Evolutionary conservation across 2,797 vertebrate genomes (phyloP).

Genomic region (Staurois parvus): DNA sequence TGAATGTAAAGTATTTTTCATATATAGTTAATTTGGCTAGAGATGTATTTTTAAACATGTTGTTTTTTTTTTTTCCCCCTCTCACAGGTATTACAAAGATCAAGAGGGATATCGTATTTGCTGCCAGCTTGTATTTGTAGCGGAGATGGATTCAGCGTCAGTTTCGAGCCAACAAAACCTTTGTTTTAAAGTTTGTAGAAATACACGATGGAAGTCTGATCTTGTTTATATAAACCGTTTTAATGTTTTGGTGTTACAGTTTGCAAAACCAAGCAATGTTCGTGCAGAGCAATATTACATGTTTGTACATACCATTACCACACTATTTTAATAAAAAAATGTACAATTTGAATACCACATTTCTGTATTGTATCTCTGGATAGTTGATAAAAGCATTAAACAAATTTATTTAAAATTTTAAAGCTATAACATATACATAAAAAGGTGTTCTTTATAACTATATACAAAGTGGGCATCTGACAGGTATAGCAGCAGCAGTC

Average conservation of each 20-base stretch:
- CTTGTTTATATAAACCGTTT: constrained; percentile 65
- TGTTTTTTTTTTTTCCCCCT: constrained; percentile 48
- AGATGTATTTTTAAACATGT: too few relatives aligned
- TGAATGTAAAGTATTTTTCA: too few relatives aligned
- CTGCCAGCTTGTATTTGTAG: constrained; percentile 96
- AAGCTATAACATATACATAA: constrained; percentile 69
- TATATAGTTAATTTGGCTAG: not conserved
- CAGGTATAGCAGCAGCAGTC: constrained; percentile 84
- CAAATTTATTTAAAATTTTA: constrained; percentile 57
- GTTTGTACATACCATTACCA: constrained; percentile 87
- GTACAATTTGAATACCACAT: constrained; percentile 74
- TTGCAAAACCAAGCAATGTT: constrained; percentile 74
- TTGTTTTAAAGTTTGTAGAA: constrained; percentile 3
- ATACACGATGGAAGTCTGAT: constrained; percentile 55
- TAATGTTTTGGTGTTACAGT: constrained; percentile 66
- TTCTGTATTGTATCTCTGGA: constrained; percentile 60
- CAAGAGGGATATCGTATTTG: constrained; percentile 98
- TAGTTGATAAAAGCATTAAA: constrained; percentile 72
- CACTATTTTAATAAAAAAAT: constrained; percentile 87
- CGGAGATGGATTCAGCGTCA: not conserved
- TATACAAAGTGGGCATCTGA: constrained; percentile 83
- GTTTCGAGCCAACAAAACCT: not conserved
- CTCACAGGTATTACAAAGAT: constrained; percentile 94
- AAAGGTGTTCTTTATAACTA: constrained; percentile 72
- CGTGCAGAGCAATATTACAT: constrained; percentile 74